Percentiles rank a stretch among this genome's conserved stretches.
phyloP scores from a whole-genome alignment of 2,113 vertebrate species.

The Meriones unguiculatus region DNA sequence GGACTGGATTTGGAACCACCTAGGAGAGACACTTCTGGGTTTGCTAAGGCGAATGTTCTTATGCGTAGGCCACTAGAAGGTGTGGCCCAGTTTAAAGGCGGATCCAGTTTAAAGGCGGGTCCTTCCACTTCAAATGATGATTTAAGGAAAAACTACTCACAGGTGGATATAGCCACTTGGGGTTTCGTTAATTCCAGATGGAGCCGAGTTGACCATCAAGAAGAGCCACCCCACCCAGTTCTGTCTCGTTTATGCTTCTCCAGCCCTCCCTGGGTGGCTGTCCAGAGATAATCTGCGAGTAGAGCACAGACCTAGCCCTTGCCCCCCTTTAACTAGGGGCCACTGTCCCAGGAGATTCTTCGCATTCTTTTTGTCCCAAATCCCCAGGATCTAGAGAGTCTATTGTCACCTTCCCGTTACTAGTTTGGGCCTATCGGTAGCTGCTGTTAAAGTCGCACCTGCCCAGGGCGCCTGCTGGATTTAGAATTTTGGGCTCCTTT shows the following conservation, averaged over 20 bases:
- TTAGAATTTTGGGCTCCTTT: background rate
- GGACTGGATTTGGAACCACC: background rate
- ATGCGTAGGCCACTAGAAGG: background rate
- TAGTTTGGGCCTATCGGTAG: background rate
- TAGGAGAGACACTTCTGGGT: background rate
- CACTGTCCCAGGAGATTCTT: constrained; percentile 87
- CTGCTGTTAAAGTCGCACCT: background rate
- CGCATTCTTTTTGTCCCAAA: constrained; percentile 82
- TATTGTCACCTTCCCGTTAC: constrained; percentile 77
- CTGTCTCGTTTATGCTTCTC: too few species aligned
- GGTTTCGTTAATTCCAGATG: background rate
- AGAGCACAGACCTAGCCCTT: too few species aligned
- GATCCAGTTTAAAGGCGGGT: background rate
- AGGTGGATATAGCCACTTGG: background rate
- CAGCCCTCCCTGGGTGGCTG: background rate
- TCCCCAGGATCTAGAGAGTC: constrained; percentile 69
- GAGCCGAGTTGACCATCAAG: background rate
- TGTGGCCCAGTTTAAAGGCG: background rate
- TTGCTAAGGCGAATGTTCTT: background rate
- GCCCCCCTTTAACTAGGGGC: constrained; percentile 59
- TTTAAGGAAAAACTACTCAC: background rate
- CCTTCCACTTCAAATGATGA: background rate
- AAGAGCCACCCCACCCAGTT: background rate
- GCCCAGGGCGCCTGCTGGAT: background rate
- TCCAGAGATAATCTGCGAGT: background rate